Evolutionary conservation across 2,888 invertebrate species (phyloP).

Genomic region (Hipparchia semele): DNA sequence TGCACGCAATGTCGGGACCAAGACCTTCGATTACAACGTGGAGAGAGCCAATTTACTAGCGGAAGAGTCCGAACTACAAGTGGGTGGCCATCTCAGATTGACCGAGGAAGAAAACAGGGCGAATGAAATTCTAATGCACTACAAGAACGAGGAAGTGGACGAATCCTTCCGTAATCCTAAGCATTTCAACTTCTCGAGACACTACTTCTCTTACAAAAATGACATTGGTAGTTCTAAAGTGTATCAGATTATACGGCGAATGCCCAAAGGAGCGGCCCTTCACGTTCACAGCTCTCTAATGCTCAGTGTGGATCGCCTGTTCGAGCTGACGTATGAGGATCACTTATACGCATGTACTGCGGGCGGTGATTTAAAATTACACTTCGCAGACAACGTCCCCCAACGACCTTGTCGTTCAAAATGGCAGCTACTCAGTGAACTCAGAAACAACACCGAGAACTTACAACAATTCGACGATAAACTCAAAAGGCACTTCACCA

Average conservation of each 20-base stretch:
- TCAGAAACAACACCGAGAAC: slow-evolving; percentile 69
- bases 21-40: slow-evolving; percentile 49
- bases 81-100: slow-evolving; percentile 79
- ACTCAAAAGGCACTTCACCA: slow-evolving; percentile 79
- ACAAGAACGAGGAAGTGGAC: slow-evolving; percentile 78
- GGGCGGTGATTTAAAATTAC: slow-evolving; percentile 57
- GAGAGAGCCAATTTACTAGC: slow-evolving; percentile 54
- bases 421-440: slow-evolving; percentile 79
- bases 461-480: slow-evolving; percentile 74
- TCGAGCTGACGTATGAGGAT: slow-evolving; percentile 85
- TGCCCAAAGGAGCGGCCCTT: slow-evolving; percentile 90
- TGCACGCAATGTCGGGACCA: slow-evolving; percentile 41
- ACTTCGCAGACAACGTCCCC: slow-evolving; percentile 62
- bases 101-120: slow-evolving; percentile 74
- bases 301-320: slow-evolving; percentile 82
- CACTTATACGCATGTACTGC: slow-evolving; percentile 82
- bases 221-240: slow-evolving; percentile 85
- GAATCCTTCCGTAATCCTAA: slow-evolving; percentile 73
- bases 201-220: slow-evolving; percentile 84
- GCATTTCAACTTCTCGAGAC: slow-evolving; percentile 84
- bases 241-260: slow-evolving; percentile 84
- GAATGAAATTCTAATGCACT: slow-evolving; percentile 82
- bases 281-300: slow-evolving; percentile 87
- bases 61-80: slow-evolving; percentile 67
- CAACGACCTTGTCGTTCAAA: slow-evolving; percentile 58